Conservation (phyloP, 1,140 invertebrate species). For the Saccostrea cuccullata region DNA sequence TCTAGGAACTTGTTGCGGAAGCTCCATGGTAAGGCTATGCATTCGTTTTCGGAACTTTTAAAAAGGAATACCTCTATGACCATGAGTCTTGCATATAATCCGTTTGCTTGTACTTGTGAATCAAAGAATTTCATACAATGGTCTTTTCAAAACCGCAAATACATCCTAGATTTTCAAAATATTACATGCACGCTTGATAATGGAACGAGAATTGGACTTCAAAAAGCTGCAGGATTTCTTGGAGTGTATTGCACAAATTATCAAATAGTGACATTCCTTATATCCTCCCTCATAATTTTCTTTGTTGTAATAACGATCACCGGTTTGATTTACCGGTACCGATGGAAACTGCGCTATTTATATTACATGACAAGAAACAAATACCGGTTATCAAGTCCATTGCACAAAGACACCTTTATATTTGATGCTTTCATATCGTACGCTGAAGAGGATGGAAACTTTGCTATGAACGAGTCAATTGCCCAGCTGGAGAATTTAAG, state of each 20-base stretch:
- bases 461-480: slow-evolving; percentile 50
- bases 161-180: background rate
- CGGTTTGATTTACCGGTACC: slow-evolving; percentile 32
- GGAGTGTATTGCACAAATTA: background rate
- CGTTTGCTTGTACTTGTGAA: slow-evolving; percentile 14
- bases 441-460: slow-evolving; percentile 43
- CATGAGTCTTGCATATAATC: background rate
- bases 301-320: background rate
- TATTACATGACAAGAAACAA: slow-evolving; percentile 55
- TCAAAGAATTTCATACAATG: background rate
- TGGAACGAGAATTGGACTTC: background rate
- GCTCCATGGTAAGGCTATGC: background rate
- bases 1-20: slow-evolving; percentile 11
- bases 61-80: background rate
- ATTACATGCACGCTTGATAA: background rate
- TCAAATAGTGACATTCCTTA: background rate
- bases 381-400: slow-evolving; percentile 12
- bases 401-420: slow-evolving; percentile 15
- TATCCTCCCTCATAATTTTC: background rate
- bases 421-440: no score
- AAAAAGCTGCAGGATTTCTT: background rate
- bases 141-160: no score
- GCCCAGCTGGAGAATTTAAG: slow-evolving; percentile 49
- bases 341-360: slow-evolving; percentile 66
- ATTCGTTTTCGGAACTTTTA: background rate